Base-by-base conservation (phyloP, 2,888 invertebrate species). In the Melinaea menophilus region DNA sequence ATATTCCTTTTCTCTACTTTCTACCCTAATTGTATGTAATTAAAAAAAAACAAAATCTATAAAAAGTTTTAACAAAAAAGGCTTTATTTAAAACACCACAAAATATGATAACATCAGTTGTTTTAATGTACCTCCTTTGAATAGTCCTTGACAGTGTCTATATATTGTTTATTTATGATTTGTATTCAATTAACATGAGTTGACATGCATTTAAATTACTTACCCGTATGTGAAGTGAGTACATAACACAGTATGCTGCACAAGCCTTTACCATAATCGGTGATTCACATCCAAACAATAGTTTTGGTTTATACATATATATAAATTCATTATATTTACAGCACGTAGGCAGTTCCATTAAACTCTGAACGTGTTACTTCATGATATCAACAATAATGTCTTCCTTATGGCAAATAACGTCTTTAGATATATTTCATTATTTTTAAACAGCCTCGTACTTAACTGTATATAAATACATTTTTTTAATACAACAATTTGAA, bases 351-450 rank as follows among this genome's bases (percentile, higher is more conserved):
- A 22, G 51, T 41, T 55, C 47, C 22, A 22, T 55, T 31, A 31
- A 2, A 13, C 31, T 22, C 33, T 45, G 7, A 22, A 22, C 22
- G 48, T 35, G 59, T 37, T 45, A 59, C n/a, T 9, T 35, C 35
- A 41, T 33, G 11, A 51, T 54, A 51, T 35, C 34, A 37, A 13
- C 45, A 46, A 31, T 63, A 56, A 56, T 56, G 51, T 56, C 56
- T 63, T 63, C 63, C 63, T 63, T 46, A 63, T 63, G 35, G 51
- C 41, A 22, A 46, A 45, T 51, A 54, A 59, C 37, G 48, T 34
- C 33, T 4, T 4, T 13, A 33, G 9, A 11, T 9, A 41, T 41
- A 9, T 11, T 41, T 41, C 2, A 9, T 2, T 41, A 7, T 41
- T 41, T 9, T 1, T 41, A 41, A 41, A 37, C 2, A 37, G 4